Evolutionary conservation across 2,888 invertebrate genomes (phyloP), one percentile per base, ranked within the genome.

Genomic region (Drosophila macrospina): DNA sequence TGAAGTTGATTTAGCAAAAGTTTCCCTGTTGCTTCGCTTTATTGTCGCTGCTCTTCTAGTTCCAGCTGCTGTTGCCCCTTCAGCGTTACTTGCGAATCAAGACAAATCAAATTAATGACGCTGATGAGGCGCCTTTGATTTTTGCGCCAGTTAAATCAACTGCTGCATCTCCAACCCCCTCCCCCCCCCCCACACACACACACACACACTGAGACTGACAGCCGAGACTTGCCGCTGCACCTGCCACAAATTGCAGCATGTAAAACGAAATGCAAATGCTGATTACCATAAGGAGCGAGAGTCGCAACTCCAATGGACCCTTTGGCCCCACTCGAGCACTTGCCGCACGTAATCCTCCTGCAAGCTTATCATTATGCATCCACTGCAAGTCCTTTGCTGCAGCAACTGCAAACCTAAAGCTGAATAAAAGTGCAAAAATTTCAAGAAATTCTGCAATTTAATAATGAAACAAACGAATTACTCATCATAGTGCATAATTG

Each of bases 61-160:
- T 52, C 5, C 16, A 11, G 20, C 11, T 41, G 37, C 4, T 59
- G 36, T 8, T 42, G 51, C 16, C 24, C 10, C 26, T 37, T 11
- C 24, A 10, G 5, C 11, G 8, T 30, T 57, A 16, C 48, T 51
- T 54, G 37, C 34, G 45, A 69, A 57, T 70, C 60, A 42, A 52
- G 39, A 59, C 65, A 78, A 82, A 78, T 78, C 79, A 78, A 78
- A 79, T 68, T 75, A 78, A 81, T 74, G 66, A 62, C 59, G 42
- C 66, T 81, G 78, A 78, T 74, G 64, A 78, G 55, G 59, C 64
- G 64, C 61, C 66, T 66, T 65, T 81, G 78, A 64, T 75, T 74
- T 34, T 74, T 52, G 36, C 60, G 37, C 37, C 74, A 62, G 68
- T 68, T 68, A 72, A 50, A 62, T 61, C 60, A 60, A 37, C 60